Conservation (phyloP, 1,140 invertebrate species). For the Archivesica marissinica region DNA sequence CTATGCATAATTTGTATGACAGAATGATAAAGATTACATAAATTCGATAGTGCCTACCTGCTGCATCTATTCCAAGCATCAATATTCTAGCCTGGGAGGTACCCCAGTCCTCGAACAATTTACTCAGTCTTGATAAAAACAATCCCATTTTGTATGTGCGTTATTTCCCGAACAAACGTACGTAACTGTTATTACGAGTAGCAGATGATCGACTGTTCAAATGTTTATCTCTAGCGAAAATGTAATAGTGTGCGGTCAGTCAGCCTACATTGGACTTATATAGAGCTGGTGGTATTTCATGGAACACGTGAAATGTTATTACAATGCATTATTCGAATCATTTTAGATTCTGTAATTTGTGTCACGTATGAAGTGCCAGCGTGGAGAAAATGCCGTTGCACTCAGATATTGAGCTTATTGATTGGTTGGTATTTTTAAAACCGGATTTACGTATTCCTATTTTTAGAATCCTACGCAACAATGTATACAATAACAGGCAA, state of each 20-base stretch:
- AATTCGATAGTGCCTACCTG: slow-evolving; percentile 69
- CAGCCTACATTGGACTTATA: background rate
- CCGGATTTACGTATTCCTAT: background rate
- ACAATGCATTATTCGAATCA: background rate
- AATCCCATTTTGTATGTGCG: slow-evolving; percentile 8
- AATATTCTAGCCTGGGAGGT: slow-evolving; percentile 77
- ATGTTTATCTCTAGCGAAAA: background rate
- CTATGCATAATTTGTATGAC: no score
- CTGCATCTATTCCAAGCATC: slow-evolving; percentile 82
- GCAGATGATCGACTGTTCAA: background rate
- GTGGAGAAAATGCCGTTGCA: slow-evolving; percentile 27
- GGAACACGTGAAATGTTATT: background rate
- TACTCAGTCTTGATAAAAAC: slow-evolving; percentile 47
- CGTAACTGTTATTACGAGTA: background rate
- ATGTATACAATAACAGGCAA: background rate
- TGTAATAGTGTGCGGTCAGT: background rate
- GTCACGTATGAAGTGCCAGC: slow-evolving; percentile 23
- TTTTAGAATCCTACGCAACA: background rate
- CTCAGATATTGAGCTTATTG: background rate
- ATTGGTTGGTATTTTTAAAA: slow-evolving; percentile 38
- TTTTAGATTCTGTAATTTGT: background rate
- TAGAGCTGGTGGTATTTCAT: background rate
- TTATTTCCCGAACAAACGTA: background rate
- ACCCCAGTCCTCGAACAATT: slow-evolving; percentile 43
- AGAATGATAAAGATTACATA: background rate